These are phyloP conservation scores for Drosophila bocqueti DNA, from an alignment of 1,140 invertebrate species.

Conservation along the genomic window DNA sequence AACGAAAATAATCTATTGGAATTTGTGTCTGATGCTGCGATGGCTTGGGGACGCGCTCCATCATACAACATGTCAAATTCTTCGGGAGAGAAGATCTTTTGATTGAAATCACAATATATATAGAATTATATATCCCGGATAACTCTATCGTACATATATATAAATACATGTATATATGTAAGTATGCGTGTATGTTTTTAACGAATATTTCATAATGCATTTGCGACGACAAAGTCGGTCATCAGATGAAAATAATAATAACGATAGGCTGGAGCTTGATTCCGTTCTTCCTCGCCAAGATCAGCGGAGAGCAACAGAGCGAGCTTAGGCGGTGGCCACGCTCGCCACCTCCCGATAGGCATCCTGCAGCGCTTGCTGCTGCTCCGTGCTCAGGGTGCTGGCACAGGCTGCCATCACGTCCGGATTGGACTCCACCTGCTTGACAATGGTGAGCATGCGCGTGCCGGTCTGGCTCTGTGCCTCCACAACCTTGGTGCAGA, in stretches of 20 bases:
- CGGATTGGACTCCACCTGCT: constrained; percentile 90
- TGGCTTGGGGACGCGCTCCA: constrained; percentile 47
- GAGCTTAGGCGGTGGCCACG: constrained; percentile 43
- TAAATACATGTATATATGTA: constrained; percentile 29
- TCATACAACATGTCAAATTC: constrained; percentile 72
- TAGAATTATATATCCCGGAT: constrained; percentile 57
- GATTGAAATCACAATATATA: constrained; percentile 78
- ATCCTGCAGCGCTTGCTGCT: constrained; percentile 92
- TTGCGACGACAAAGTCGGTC: constrained; percentile 35
- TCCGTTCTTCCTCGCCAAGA: constrained; percentile 4
- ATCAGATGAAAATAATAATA: constrained; percentile 48
- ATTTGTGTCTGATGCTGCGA: constrained; percentile 50
- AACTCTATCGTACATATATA: constrained; percentile 58
- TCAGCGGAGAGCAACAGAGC: background rate
- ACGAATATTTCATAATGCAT: constrained; percentile 46
- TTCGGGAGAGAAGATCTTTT: constrained; percentile 73
- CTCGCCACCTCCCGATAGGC: constrained; percentile 85
- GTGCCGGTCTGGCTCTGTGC: constrained; percentile 86
- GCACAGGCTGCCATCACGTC: constrained; percentile 94
- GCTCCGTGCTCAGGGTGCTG: constrained; percentile 90
- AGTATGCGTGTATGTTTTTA: constrained; percentile 34
- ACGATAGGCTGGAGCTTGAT: constrained; percentile 9
- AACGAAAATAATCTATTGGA: constrained; percentile 73
- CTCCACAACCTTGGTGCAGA: constrained; percentile 92
- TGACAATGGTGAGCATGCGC: constrained; percentile 90